Conservation (phyloP, 2,888 invertebrate genomes). For the Isoperla grammatica region DNA sequence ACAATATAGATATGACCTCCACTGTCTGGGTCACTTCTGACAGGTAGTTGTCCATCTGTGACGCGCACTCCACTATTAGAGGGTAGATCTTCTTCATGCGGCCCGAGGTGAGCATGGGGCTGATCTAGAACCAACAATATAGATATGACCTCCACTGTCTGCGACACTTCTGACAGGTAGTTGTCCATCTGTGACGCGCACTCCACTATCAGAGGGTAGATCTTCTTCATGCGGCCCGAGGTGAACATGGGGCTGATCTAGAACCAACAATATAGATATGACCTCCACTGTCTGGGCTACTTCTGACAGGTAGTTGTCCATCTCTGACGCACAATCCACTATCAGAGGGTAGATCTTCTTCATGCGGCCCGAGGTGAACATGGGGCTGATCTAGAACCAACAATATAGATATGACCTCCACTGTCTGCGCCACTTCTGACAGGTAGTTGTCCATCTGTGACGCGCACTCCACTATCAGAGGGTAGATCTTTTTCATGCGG, state of each 20-base stretch:
- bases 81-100: conserved; percentile 38
- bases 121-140: conserved; percentile 32
- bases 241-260: conserved; percentile 39
- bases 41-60: conserved; percentile 21
- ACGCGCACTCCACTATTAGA: conserved; percentile 31
- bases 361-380: conserved; percentile 40
- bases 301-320: conserved; percentile 18
- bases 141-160: too few species aligned
- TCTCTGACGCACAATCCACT: conserved; percentile 27
- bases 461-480: conserved; percentile 32
- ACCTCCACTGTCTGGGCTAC: conserved; percentile 16
- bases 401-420: conserved; percentile 27
- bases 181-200: conserved; percentile 26
- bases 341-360: conserved; percentile 36
- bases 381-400: conserved; percentile 35
- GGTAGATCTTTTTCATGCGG: conserved; percentile 38
- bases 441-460: conserved; percentile 22
- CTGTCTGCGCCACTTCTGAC: not conserved
- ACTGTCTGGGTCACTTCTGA: not conserved
- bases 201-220: conserved; percentile 34
- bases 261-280: too few species aligned
- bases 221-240: conserved; percentile 38
- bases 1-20: too few species aligned
- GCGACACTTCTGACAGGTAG: too few species aligned
- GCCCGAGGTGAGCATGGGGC: conserved; percentile 40